phyloP scores from a whole-genome alignment of 2,888 invertebrate genomes.

The Eupithecia tripunctaria region DNA sequence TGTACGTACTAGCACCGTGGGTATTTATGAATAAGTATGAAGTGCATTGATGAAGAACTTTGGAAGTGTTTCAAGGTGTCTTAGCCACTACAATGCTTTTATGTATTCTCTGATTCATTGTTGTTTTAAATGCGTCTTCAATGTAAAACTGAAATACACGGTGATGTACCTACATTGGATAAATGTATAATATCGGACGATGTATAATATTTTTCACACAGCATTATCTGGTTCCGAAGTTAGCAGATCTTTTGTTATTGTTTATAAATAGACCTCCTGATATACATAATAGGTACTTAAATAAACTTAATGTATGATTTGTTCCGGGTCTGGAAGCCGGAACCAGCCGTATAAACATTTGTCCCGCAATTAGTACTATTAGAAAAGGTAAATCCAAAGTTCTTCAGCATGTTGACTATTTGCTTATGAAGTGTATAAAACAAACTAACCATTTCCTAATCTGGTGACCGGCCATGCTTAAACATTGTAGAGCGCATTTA shows the following conservation, averaged over 20 bases:
- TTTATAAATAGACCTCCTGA: background rate
- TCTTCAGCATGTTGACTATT: background rate
- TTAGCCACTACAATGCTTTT: background rate
- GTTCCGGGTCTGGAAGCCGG: background rate
- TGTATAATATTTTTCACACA: background rate
- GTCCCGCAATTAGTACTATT: background rate
- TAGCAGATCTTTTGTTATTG: background rate
- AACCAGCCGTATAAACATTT: background rate
- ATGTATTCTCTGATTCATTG: background rate
- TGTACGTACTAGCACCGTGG: slow-evolving; percentile 2
- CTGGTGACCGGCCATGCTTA: slow-evolving; percentile 18
- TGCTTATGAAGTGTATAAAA: background rate
- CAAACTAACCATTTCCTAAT: slow-evolving; percentile 16
- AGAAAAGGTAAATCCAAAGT: background rate
- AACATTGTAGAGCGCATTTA: slow-evolving; percentile 24
- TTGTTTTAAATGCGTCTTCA: background rate
- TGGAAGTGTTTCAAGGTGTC: slow-evolving; percentile 12
- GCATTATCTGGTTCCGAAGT: background rate
- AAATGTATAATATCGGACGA: background rate
- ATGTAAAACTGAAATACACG: background rate
- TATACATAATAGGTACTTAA: background rate
- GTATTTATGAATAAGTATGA: slow-evolving; percentile 1
- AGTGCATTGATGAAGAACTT: slow-evolving; percentile 3
- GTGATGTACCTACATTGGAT: background rate
- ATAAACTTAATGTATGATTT: background rate